Evolutionary conservation across 2,888 invertebrate species (phyloP).

Genomic region (Chloroclysta siterata): DNA sequence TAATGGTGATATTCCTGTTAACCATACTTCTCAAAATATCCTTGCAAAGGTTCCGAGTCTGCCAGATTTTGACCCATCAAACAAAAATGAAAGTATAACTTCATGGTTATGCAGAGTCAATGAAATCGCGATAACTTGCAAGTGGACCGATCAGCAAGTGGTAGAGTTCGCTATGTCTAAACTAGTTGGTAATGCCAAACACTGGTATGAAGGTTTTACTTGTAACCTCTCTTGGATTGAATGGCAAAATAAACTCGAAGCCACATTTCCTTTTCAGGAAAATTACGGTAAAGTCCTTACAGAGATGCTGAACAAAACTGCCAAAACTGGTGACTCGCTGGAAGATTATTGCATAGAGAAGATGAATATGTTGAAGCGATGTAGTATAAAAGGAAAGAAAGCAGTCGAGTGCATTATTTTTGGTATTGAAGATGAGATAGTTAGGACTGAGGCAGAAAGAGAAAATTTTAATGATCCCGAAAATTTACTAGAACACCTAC

Average conservation of each 20-base stretch:
- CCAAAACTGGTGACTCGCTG: conserved; percentile 12
- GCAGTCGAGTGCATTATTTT: conserved; percentile 24
- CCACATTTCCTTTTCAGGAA: conserved; percentile 8
- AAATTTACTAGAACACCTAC: conserved; percentile 6
- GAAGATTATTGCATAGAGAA: conserved; percentile 18
- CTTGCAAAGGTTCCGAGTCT: conserved; percentile 1
- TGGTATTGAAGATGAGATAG: conserved; percentile 17
- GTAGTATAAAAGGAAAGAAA: conserved; percentile 16
- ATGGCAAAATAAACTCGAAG: conserved; percentile 17
- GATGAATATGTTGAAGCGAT: conserved; percentile 11
- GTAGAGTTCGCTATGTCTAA: conserved; percentile 18
- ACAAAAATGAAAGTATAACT: conserved; percentile 13
- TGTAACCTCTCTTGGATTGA: conserved; percentile 15
- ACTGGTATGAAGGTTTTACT: conserved; percentile 9
- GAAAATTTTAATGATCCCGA: conserved; percentile 6
- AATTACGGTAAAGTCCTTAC: conserved; percentile 22
- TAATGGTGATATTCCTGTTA: neutral
- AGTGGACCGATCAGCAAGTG: conserved; percentile 21
- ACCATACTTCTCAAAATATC: neutral
- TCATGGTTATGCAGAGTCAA: conserved; percentile 18
- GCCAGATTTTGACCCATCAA: conserved; percentile 16
- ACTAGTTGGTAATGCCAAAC: conserved; percentile 14
- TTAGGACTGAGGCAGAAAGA: conserved; percentile 4
- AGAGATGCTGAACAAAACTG: conserved; percentile 15
- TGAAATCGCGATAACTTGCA: conserved; percentile 7